phyloP scores from a whole-genome alignment of 2,888 invertebrate genomes.

The Dicycla oo region DNA sequence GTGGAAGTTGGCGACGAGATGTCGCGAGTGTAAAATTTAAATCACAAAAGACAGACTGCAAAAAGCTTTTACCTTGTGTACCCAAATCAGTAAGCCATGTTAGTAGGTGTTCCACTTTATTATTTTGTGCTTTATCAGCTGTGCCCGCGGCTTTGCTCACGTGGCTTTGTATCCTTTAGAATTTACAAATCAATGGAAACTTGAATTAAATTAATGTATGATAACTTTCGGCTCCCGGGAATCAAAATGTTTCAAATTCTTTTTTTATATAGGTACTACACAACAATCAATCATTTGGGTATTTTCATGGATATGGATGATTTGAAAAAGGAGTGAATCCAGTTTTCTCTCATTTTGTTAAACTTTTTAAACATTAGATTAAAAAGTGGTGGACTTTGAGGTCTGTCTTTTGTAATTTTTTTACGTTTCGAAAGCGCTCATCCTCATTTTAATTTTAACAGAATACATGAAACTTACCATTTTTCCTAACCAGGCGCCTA shows the following conservation, averaged over 20 bases:
- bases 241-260: background rate
- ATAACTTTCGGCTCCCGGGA: background rate
- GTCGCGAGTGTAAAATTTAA: constrained; percentile 12
- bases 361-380: too few species aligned
- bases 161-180: background rate
- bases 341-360: background rate
- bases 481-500: background rate
- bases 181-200: background rate
- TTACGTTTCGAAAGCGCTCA: background rate
- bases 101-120: background rate
- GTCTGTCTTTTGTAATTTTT: background rate
- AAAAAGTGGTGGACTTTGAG: too few species aligned
- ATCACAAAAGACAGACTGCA: background rate
- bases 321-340: background rate
- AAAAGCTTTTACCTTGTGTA: background rate
- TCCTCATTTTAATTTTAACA: background rate
- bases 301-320: background rate
- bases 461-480: too few species aligned
- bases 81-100: background rate
- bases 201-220: background rate
- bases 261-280: too few species aligned
- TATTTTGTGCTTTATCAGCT: background rate
- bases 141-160: background rate
- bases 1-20: constrained; percentile 5
- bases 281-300: background rate